Conservation (phyloP, 1,140 invertebrate genomes). For the Muscidifurax raptorellus region DNA sequence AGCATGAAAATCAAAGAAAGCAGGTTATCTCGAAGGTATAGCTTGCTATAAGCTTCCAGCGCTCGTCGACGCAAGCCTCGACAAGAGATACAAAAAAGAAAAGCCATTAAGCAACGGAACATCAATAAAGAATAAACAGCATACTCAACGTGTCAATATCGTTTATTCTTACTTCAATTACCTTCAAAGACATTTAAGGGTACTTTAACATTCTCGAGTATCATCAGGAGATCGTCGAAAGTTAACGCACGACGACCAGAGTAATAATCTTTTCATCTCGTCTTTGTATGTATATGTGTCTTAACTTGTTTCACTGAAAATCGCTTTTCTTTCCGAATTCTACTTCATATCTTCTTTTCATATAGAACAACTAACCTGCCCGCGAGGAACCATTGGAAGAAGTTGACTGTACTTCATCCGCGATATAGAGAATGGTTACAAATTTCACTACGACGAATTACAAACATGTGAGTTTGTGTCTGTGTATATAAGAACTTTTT, state of each 20-base stretch:
- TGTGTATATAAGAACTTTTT: background rate
- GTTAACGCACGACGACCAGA: slow-evolving; percentile 42
- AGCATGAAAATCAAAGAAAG: no score
- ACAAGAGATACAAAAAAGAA: background rate
- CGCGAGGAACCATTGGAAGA: background rate
- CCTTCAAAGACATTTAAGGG: slow-evolving; percentile 63
- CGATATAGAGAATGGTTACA: slow-evolving; percentile 12
- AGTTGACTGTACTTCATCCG: background rate
- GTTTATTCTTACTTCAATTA: slow-evolving; percentile 67
- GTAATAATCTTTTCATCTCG: slow-evolving; percentile 35
- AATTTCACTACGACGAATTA: slow-evolving; percentile 13
- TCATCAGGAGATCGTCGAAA: slow-evolving; percentile 62
- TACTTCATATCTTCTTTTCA: background rate
- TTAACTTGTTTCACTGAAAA: background rate
- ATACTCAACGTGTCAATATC: slow-evolving; percentile 63
- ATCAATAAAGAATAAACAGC: slow-evolving; percentile 27
- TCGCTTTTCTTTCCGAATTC: background rate
- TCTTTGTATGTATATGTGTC: background rate
- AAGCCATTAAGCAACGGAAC: background rate
- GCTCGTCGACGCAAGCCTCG: background rate
- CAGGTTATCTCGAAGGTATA: background rate
- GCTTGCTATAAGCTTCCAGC: background rate
- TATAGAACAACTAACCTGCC: background rate
- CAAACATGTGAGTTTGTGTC: background rate
- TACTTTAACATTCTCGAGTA: slow-evolving; percentile 60